Percentiles rank a stretch among this genome's conserved stretches.
These are phyloP conservation scores for Eupsittula cactorum DNA, from an alignment of 2,113 vertebrate genomes.

Conservation along the genomic window DNA sequence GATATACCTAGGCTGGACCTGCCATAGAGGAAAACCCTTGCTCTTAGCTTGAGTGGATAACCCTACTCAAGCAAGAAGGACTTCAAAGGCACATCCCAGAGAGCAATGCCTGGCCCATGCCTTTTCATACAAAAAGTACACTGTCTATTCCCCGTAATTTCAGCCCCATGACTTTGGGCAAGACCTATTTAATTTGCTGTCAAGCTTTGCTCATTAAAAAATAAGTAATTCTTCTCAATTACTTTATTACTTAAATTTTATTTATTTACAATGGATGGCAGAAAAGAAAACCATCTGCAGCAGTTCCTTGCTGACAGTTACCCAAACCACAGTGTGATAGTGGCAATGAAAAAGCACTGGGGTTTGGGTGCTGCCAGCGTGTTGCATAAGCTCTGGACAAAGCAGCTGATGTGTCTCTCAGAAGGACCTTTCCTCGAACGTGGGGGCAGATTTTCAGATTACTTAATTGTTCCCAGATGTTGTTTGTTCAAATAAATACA, in stretches of 20 bases:
- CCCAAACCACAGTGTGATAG: neutral
- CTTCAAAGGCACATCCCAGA: neutral
- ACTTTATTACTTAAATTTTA: conserved; percentile 26
- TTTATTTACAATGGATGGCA: neutral
- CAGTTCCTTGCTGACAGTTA: neutral
- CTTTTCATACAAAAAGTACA: neutral
- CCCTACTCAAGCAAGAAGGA: neutral
- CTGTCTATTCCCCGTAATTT: neutral
- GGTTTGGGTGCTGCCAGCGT: neutral
- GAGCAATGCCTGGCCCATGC: neutral
- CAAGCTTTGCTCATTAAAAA: conserved; percentile 10
- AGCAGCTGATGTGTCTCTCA: neutral
- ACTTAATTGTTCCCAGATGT: conserved; percentile 16
- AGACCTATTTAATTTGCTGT: conserved; percentile 7
- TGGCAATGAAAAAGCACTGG: neutral
- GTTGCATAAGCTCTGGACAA: neutral
- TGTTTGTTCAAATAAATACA: neutral
- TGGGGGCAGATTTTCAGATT: neutral
- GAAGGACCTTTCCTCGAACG: neutral
- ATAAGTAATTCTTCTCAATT: conserved; percentile 4
- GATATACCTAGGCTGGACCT: neutral
- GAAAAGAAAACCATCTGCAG: neutral
- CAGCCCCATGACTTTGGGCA: neutral
- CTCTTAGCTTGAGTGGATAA: neutral
- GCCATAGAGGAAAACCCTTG: neutral